Evolutionary conservation across 2,113 vertebrate species (phyloP).

Genomic region (Ondatra zibethicus): DNA sequence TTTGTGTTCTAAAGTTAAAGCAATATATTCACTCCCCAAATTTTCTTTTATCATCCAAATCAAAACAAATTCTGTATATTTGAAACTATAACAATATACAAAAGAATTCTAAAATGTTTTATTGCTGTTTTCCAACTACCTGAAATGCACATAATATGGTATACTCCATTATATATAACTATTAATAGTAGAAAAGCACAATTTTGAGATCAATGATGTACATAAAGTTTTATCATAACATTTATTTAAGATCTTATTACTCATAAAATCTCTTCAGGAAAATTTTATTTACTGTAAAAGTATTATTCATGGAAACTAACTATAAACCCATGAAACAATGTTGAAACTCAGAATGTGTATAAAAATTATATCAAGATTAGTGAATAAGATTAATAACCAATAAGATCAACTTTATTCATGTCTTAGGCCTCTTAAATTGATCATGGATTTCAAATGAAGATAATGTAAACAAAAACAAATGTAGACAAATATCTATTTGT

Average conservation of each 20-base stretch:
- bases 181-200: background rate
- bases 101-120: background rate
- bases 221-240: conserved; percentile 12
- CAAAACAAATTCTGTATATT: background rate
- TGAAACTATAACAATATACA: background rate
- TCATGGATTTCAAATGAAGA: background rate
- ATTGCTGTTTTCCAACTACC: background rate
- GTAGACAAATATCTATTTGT: background rate
- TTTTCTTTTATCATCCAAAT: background rate
- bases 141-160: background rate
- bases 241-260: background rate
- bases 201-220: background rate
- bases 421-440: background rate
- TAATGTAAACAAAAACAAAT: conserved; percentile 22
- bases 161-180: background rate
- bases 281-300: background rate
- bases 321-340: background rate
- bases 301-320: background rate
- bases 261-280: background rate
- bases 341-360: background rate
- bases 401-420: background rate
- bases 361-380: background rate
- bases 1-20: background rate
- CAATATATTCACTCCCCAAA: background rate
- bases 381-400: background rate